Base-by-base conservation (phyloP, 64 coral and sea anemone genomes). In the Cladopsammia gracilis region DNA sequence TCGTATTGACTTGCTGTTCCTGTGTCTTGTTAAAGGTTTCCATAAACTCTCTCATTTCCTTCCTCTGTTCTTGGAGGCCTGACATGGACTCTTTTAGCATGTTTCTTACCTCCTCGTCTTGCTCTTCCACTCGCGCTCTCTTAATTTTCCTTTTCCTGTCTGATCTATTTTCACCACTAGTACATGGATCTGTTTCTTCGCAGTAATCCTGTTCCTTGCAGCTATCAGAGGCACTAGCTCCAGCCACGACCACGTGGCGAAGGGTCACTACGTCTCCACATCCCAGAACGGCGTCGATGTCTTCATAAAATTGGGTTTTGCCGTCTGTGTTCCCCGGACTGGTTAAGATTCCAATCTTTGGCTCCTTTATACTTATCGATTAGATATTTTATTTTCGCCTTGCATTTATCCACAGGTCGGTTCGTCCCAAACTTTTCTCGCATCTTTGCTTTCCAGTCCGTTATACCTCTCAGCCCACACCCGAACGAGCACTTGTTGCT, bases 351-450 rank as follows among this genome's bases (percentile, higher is more conserved):
- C 79, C 79, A 83, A 20, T 83, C 79, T 62, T 83, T 83, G 10
- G 79, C 79, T 54, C 22, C 45, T 83, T 83, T 83, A 62, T 83
- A 84, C 60, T 48, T 84, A 44, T 66, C 80, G 15, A 84, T 84
- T 84, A 67, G 60, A 62, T 84, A 84, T 62, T 66, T 65, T 42
- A 84, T 82, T 62, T 83, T 84, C 13, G 56, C 43, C 74, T 76
- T 76, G 73, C 73, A 76, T 76, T 76, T 76, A 47, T 76, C 42
- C 7, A 48, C 74, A 49, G 74, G 50, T 77, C 43, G 46, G 26
- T 77, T 77, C 46, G 7, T 77, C 74, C 74, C 74, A 77, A 48
- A 77, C 46, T 77, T 77, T 77, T 52, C 44, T 18, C 16, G 74
- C 47, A 15, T 77, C 74, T 54, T 77, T 77, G 74, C 43, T 77